Evolutionary conservation across 2,888 invertebrate genomes (phyloP).

Genomic region (Trypoxylon attenuatum): DNA sequence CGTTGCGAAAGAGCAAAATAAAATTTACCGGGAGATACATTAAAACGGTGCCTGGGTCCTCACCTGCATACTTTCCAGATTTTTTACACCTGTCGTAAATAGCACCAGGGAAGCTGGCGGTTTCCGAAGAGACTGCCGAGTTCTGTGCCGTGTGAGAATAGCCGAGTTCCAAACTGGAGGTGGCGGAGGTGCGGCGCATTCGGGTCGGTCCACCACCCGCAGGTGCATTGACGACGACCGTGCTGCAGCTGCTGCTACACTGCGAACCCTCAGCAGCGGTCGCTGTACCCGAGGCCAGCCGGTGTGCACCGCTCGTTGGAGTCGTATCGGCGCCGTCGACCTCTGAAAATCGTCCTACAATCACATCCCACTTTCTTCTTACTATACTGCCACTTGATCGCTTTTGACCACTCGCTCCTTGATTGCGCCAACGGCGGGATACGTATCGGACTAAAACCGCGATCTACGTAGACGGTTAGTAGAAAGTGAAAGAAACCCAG

Average conservation of each 20-base stretch:
- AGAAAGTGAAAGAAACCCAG: no score
- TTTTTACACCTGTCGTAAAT: slow-evolving; percentile 72
- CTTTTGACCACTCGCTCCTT: no score
- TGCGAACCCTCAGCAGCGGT: slow-evolving; percentile 79
- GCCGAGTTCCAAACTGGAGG: slow-evolving; percentile 88
- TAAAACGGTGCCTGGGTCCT: slow-evolving; percentile 8
- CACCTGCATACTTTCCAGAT: slow-evolving; percentile 63
- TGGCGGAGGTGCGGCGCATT: slow-evolving; percentile 82
- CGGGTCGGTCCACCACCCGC: slow-evolving; percentile 74
- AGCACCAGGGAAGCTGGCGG: slow-evolving; percentile 77
- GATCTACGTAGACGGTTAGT: no score
- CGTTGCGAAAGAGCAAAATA: no score
- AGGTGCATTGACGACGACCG: slow-evolving; percentile 84
- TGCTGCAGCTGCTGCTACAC: slow-evolving; percentile 91
- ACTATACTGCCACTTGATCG: no score
- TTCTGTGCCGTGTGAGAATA: slow-evolving; percentile 92
- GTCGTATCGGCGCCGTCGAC: slow-evolving; percentile 62
- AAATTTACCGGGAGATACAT: neutral
- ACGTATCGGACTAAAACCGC: no score
- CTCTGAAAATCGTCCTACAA: slow-evolving; percentile 52
- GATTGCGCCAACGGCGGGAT: no score
- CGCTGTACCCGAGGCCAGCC: slow-evolving; percentile 43
- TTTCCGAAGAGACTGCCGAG: slow-evolving; percentile 82
- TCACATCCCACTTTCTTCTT: neutral
- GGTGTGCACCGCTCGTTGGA: slow-evolving; percentile 39